Base-by-base conservation (phyloP, 2,888 invertebrate genomes). In the Suillia variegata region DNA sequence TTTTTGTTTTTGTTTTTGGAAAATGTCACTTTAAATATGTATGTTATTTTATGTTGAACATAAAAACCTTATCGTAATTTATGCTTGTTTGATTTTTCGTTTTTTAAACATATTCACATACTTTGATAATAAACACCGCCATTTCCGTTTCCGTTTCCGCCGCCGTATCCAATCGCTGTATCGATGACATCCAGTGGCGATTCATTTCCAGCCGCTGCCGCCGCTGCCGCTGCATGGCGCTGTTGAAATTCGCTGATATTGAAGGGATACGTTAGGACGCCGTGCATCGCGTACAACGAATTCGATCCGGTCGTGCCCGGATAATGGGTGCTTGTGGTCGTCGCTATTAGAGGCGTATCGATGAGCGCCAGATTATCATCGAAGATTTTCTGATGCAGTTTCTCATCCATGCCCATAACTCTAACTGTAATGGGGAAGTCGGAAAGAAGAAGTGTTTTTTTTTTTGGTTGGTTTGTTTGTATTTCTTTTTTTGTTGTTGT, bases 381-480 rank as follows among this genome's bases (percentile, higher is more conserved):
- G 71, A 80, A 80, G 70, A 82, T 76, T 71, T 76, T 79, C 74
- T 80, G 81, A 76, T 81, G 82, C 71, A 80, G 77, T 73, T 73
- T 81, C 67, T 82, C 82, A 79, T 82, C 82, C 81, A 82, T 80
- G 75, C 82, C 82, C 82, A 82, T 81, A 69, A 81, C 74, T 79
- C 82, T 80, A 75, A 82, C 82, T 82, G 82, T 68, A 81, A 80
- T 74, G 75, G 70, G 73, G 67, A 69, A 65, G n/a, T n/a, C n/a
- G n/a, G n/a, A 57, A 66, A 72, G 76, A 71, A 75, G 74, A 72
- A 67, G 57, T 69, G 61, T 66, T 70, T 49, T 56, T 61, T 54
- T 58, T 56, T 64, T 62, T 62, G 8, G 21, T 54, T 53, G 59
- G 20, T 53, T 53, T 33, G 34, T n/a, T 13, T 12, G 33, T 51